Evolutionary conservation across 1,140 invertebrate species (phyloP), one percentile per base, ranked within the genome.

Genomic region (Asbolus verrucosus): DNA sequence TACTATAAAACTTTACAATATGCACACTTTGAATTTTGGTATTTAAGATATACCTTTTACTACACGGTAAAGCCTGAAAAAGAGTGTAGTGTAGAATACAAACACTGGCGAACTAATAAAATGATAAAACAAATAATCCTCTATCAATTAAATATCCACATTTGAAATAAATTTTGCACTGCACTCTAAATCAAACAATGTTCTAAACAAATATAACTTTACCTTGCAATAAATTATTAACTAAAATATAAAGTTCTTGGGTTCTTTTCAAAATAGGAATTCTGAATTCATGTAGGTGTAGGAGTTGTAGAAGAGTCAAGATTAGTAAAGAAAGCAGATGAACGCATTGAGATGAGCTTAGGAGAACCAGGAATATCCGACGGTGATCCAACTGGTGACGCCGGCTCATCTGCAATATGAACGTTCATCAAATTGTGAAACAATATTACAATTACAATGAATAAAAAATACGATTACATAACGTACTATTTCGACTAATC

Each of bases 301-400:
- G 76, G 76, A 54, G 76, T 76, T 41, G 76, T 75, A 39, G 75
- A 76, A 19, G 75, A 78, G 70, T 76, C 73, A 46, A 75, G 70
- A 67, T 76, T 76, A 69, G 72, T 78, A 68, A 78, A 72, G 69
- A 75, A 76, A 69, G 75, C 75, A 62, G 75, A 76, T 62, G 74
- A 65, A 19, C 75, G 71, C 69, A 75, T 74, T 24, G 67, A 71
- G 14, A 75, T 70, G 61, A 76, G 43, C 62, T 73, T 75, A 16
- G 73, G 75, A 21, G 76, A 75, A 62, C 67, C 69, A 39, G 67
- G 67, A 24, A 76, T 16, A 31, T 70, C 73, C 15, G 68, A 43
- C 18, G 69, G 72, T 27, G 76, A 76, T 41, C 71, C 75, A 33
- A 69, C 30, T 65, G 75, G 70, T n/a, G 76, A 73, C 8, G 72